phyloP scores from a whole-genome alignment of 1,140 invertebrate genomes.

The Drosophila ananassae region DNA sequence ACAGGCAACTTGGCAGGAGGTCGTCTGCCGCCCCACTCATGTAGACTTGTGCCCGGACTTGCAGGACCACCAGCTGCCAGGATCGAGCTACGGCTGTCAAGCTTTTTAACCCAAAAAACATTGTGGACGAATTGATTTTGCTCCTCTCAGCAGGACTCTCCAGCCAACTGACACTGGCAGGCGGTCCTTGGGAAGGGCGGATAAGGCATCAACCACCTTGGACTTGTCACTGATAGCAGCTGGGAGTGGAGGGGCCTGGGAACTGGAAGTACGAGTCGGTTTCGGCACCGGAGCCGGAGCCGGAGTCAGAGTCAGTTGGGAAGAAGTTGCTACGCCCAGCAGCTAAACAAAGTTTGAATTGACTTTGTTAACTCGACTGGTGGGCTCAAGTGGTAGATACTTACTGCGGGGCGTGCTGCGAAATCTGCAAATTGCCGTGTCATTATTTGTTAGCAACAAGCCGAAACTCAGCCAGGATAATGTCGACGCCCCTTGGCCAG shows the following conservation, averaged over 20 bases:
- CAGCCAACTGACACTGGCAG: conserved; percentile 73
- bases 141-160: conserved; percentile 58
- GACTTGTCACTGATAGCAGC: conserved; percentile 68
- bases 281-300: background rate
- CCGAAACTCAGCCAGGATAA: conserved; percentile 41
- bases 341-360: conserved; percentile 72
- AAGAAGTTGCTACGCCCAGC: conserved; percentile 32
- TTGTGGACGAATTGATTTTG: conserved; percentile 58
- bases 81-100: conserved; percentile 51
- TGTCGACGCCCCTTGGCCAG: conserved; percentile 41
- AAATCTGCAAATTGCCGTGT: conserved; percentile 84
- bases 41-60: conserved; percentile 22
- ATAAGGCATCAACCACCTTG: conserved; percentile 50
- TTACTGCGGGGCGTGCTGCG: conserved; percentile 67
- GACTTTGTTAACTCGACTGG: conserved; percentile 74
- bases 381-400: conserved; percentile 54
- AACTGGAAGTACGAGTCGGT: background rate
- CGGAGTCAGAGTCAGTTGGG: background rate
- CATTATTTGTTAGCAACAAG: conserved; percentile 84
- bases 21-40: conserved; percentile 26
- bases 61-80: conserved; percentile 44
- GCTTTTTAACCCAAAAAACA: conserved; percentile 56
- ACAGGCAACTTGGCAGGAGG: conserved; percentile 43
- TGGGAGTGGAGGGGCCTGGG: conserved; percentile 16
- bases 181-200: conserved; percentile 48